Evolutionary conservation across 2,888 invertebrate genomes (phyloP).

Genomic region (Limnephilus marmoratus): DNA sequence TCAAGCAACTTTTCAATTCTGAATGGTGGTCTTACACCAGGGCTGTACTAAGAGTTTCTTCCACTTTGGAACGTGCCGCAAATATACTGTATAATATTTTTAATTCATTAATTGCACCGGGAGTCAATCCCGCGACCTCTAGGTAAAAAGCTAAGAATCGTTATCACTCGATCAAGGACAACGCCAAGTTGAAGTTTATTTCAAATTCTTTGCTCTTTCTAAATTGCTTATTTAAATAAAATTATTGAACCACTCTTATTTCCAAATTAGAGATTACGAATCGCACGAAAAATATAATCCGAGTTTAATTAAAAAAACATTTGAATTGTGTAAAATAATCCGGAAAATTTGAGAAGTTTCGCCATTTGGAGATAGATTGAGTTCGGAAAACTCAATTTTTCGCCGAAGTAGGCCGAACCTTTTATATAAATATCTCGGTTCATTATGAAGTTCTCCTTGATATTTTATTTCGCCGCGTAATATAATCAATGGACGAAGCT

Average conservation of each 20-base stretch:
- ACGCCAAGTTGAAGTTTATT: neutral
- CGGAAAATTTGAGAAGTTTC: neutral
- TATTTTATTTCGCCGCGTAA: slow-evolving; percentile 31
- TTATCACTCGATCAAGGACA: no score
- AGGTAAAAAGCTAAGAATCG: no score
- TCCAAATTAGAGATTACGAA: neutral
- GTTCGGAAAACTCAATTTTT: slow-evolving; percentile 27
- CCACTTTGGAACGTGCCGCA: no score
- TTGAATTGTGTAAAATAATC: slow-evolving; percentile 5
- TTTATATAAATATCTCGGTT: slow-evolving; percentile 13
- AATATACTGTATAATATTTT: no score
- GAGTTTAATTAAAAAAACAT: slow-evolving; percentile 5
- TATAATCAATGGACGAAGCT: slow-evolving; percentile 14
- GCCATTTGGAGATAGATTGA: slow-evolving; percentile 18
- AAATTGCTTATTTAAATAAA: neutral
- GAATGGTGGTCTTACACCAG: no score
- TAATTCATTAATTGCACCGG: no score
- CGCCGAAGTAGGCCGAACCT: neutral
- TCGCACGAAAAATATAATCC: neutral
- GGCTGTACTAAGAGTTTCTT: no score
- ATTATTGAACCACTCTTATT: neutral
- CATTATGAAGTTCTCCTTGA: neutral
- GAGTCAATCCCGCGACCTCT: no score
- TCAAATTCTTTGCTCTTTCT: neutral
- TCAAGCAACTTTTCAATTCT: no score